Conservation (phyloP, 2,113 vertebrate species). For the Psittacus erithacus region DNA sequence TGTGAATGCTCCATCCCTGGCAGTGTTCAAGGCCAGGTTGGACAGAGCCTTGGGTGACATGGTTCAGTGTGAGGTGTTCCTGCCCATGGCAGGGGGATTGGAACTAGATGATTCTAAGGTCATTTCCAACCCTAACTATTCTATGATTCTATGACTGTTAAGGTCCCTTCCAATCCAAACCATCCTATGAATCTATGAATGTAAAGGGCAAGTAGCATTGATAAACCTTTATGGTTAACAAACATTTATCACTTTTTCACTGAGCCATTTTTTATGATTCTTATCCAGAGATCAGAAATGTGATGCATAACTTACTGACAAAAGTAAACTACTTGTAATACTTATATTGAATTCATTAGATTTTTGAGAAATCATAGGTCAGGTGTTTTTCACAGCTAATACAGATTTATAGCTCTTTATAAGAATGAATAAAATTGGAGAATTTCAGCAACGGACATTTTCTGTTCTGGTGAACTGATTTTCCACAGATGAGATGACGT, state of each 20-base stretch:
- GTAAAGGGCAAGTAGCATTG: background rate
- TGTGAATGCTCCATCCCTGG: no score
- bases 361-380: background rate
- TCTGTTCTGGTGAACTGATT: background rate
- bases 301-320: rapidly evolving
- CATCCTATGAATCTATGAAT: background rate
- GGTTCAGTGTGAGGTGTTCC: no score
- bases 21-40: no score
- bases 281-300: background rate
- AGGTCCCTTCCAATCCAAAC: background rate
- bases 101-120: no score
- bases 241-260: background rate
- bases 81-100: no score
- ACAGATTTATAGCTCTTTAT: background rate
- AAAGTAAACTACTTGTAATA: background rate
- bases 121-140: no score
- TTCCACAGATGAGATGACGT: background rate
- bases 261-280: background rate
- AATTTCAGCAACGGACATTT: constrained; percentile 21
- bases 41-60: no score
- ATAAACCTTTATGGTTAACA: background rate
- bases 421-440: background rate
- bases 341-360: background rate
- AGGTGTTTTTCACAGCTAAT: background rate
- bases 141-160: background rate